Conservation (phyloP, 2,797 vertebrate species). For the Psittacula derbiana region DNA sequence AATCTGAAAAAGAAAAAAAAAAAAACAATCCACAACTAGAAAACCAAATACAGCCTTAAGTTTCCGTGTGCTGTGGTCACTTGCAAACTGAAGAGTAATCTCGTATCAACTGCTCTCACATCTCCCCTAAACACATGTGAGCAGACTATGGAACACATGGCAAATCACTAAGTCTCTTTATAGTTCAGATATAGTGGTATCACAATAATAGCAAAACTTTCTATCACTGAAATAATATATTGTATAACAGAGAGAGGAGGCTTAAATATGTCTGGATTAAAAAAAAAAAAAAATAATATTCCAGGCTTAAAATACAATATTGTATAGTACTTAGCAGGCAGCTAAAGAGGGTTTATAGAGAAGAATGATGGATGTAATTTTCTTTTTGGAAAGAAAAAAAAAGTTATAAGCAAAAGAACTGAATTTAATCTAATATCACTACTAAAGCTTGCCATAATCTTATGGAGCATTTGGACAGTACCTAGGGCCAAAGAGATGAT, state of each 20-base stretch:
- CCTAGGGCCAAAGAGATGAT: slow-evolving; percentile 80
- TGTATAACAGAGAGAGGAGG: slow-evolving; percentile 24
- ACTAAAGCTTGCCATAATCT: slow-evolving; percentile 85
- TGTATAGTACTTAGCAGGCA: slow-evolving; percentile 69
- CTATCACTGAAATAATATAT: slow-evolving; percentile 36
- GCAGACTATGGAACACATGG: not conserved
- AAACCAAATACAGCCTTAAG: not conserved
- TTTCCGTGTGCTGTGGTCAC: not conserved
- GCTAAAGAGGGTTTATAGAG: slow-evolving; percentile 80
- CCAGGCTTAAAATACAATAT: slow-evolving; percentile 71
- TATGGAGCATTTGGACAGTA: slow-evolving; percentile 78
- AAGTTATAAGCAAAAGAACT: slow-evolving; percentile 87
- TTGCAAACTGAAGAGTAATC: not conserved
- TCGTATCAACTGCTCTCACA: not conserved
- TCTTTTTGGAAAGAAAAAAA: slow-evolving; percentile 62
- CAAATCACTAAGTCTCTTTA: not conserved
- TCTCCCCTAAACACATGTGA: not conserved
- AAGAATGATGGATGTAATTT: slow-evolving; percentile 87
- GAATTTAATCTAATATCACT: slow-evolving; percentile 91
- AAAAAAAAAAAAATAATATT: slow-evolving; percentile 40
- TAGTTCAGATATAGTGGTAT: not conserved
- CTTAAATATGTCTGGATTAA: slow-evolving; percentile 63
- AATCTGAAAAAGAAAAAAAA: not conserved
- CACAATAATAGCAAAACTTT: slow-evolving; percentile 24
- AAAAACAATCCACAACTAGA: not conserved